These are phyloP conservation scores for Thalassoma bifasciatum DNA, from an alignment of 2,113 vertebrate species.

Conservation along the genomic window DNA sequence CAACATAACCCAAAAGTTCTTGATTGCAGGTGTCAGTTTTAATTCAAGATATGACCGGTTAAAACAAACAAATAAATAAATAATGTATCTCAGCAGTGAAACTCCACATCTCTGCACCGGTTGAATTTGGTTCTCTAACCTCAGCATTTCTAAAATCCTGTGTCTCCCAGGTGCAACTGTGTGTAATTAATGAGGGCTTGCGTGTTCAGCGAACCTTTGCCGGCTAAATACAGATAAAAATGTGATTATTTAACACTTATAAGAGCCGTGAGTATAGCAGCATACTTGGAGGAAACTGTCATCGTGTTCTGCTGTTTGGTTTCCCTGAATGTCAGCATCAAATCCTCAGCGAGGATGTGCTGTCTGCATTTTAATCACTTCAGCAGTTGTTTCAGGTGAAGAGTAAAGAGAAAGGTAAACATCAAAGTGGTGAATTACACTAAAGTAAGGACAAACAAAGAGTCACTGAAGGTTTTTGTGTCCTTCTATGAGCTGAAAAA, in stretches of 20 bases:
- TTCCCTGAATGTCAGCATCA: conserved; percentile 15
- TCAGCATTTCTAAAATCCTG: not conserved
- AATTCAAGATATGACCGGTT: too few species aligned
- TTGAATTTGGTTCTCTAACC: conserved; percentile 1
- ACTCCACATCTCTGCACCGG: not conserved
- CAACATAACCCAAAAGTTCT: too few species aligned
- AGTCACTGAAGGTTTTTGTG: too few species aligned
- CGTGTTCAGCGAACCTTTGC: conserved; percentile 38
- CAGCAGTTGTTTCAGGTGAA: conserved; percentile 20
- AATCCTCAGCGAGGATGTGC: conserved; percentile 12
- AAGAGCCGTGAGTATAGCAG: not conserved
- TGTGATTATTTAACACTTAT: conserved; percentile 42
- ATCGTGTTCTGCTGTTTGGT: not conserved
- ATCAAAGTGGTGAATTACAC: conserved; percentile 1
- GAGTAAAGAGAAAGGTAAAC: not conserved
- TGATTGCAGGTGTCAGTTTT: too few species aligned
- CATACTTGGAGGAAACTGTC: conserved; percentile 1
- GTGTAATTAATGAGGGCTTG: conserved; percentile 31
- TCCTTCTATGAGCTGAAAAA: too few species aligned
- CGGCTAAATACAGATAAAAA: conserved; percentile 53
- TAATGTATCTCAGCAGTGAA: too few species aligned
- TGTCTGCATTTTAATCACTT: conserved; percentile 15
- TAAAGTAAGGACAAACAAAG: not conserved
- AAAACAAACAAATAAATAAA: too few species aligned
- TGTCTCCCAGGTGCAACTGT: conserved; percentile 24